Base-by-base conservation (phyloP, 2,113 vertebrate species). In the Panurus biarmicus region DNA sequence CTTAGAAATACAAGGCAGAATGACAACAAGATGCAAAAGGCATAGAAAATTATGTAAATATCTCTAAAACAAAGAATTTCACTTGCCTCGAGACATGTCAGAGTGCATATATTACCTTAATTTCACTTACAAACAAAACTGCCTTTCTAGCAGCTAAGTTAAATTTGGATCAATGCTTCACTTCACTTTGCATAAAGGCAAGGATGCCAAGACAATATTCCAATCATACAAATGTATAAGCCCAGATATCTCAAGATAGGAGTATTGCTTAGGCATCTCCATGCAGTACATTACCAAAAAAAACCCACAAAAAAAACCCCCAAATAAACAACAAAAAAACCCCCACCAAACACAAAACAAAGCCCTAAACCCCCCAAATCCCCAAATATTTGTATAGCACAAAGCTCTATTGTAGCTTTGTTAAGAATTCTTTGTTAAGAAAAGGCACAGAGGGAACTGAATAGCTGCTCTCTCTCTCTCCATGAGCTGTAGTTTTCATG, bases 61-160 rank as follows among this genome's bases (percentile, higher is more conserved):
- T 25, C 10, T 77, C 42, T 82, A 85, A 73, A 89, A 64, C 42
- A 89, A 87, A 92, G 64, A 87, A 57, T 58, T 93, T 81, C 10
- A 20, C 21, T 87, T 70, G 67, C 77, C 74, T 65, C 85, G 78
- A 92, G 85, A 79, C 54, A 73, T 66, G 58, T 53, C 89, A 91
- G 78, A 79, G 31, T 65, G 35, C 62, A 82, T 73, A 87, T 47
- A 54, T 70, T 89, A 82, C 69, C 35, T 88, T 67, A 77, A 87
- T 89, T 92, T 87, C 76, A 91, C 54, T 93, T 89, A 91, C 70
- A 93, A 85, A 96, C 73, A 85, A 65, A 95, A 85, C 42, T 58
- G 38, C 47, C 73, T 89, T 82, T 94, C 89, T 80, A 36, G 54
- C 67, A 91, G 70, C 62, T 72, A 31, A 81, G 54, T 85, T 60